A percentile compares a stretch with the other conserved stretches of the same genome.
Conservation (phyloP, 2,888 invertebrate genomes). For the Phortica okadai region DNA sequence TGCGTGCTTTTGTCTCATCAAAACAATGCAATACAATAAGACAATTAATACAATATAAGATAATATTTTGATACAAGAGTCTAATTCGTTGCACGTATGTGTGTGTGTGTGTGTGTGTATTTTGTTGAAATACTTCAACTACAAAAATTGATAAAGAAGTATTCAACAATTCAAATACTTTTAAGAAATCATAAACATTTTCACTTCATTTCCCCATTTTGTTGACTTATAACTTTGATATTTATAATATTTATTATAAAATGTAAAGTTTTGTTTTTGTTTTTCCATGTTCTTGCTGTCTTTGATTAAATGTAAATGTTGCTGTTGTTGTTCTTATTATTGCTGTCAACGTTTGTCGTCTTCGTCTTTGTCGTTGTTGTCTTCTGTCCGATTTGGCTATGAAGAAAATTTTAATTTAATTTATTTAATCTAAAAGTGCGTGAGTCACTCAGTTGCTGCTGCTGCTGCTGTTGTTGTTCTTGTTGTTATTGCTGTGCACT, state of each 20-base stretch:
- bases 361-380: background rate
- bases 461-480: no score
- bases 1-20: background rate
- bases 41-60: background rate
- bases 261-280: background rate
- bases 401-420: slow-evolving; percentile 12
- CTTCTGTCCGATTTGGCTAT: background rate
- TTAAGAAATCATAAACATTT: background rate
- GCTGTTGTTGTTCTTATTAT: background rate
- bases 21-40: background rate
- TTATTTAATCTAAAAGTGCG: slow-evolving; percentile 9
- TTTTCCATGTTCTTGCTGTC: background rate
- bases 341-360: background rate
- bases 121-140: no score
- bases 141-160: background rate
- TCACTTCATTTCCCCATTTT: background rate
- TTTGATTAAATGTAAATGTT: background rate
- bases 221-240: background rate
- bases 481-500: background rate
- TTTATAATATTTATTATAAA: background rate
- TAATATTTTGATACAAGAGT: background rate
- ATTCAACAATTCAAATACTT: background rate
- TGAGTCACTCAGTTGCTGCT: background rate
- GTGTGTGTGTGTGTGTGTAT: background rate
- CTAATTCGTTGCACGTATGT: slow-evolving; percentile 23